phyloP scores from a whole-genome alignment of 2,888 invertebrate species.

The Orthonychiurus folsomi region DNA sequence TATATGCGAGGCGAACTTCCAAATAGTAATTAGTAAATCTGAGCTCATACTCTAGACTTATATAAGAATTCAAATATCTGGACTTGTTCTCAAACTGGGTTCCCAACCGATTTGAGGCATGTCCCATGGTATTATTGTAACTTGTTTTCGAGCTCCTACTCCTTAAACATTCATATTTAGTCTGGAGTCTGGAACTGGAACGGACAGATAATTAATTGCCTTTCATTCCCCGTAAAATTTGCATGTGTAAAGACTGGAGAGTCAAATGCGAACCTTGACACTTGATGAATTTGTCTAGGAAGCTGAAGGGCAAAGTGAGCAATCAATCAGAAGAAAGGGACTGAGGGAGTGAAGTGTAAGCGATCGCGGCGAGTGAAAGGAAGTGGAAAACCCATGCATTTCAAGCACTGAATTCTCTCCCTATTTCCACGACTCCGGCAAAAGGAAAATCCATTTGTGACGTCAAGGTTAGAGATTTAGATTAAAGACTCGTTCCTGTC shows the following conservation, averaged over 20 bases:
- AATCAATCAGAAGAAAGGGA: not conserved
- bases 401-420: not conserved
- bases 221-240: not conserved
- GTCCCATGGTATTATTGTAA: no score
- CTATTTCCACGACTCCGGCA: not conserved
- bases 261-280: not conserved
- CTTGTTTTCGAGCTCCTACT: no score
- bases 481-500: not conserved
- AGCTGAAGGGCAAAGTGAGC: not conserved
- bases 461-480: not conserved
- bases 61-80: no score
- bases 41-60: no score
- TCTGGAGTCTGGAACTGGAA: no score
- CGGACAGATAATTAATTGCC: not conserved
- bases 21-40: no score
- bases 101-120: no score
- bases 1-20: no score
- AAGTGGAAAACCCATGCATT: not conserved
- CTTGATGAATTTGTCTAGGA: conserved; percentile 1
- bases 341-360: not conserved
- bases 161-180: no score
- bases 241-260: not conserved
- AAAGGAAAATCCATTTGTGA: not conserved
- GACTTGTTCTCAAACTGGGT: no score
- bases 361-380: not conserved